phyloP scores from a whole-genome alignment of 2,113 vertebrate genomes.

The Odocoileus virginianus region DNA sequence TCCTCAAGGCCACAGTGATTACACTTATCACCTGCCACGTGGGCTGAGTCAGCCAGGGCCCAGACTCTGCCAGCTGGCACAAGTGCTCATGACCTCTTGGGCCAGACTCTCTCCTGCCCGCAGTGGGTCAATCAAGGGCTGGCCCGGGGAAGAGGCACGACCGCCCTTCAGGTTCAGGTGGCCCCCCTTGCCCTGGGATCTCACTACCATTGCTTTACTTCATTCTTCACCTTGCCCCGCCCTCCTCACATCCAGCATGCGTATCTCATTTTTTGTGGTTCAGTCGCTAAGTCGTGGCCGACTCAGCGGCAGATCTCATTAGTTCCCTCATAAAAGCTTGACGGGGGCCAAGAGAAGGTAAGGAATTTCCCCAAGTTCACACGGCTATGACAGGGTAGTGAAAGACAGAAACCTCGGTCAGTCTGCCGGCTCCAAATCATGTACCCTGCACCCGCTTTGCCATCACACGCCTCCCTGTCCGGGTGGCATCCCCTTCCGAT shows the following conservation, averaged over 20 bases:
- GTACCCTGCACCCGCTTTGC: not conserved
- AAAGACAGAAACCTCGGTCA: not conserved
- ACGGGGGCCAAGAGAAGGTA: not conserved
- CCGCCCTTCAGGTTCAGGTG: not conserved
- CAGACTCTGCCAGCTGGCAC: not conserved
- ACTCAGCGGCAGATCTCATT: not conserved
- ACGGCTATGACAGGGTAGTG: not conserved
- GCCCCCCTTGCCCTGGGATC: not conserved
- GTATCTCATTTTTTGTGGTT: not conserved
- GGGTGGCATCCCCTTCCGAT: not conserved
- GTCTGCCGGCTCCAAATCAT: not conserved
- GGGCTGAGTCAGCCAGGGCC: not conserved
- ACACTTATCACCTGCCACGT: fast-evolving
- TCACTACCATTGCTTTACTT: not conserved
- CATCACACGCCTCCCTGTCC: not conserved
- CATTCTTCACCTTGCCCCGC: not conserved
- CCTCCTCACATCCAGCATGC: not conserved
- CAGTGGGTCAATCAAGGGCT: not conserved
- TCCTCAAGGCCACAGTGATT: not conserved
- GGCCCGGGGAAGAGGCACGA: not conserved
- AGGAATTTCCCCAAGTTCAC: not conserved
- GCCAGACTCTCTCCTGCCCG: not conserved
- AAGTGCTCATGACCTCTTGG: not conserved
- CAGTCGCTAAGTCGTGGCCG: fast-evolving
- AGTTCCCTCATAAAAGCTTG: not conserved